phyloP scores from a whole-genome alignment of 2,888 invertebrate species.

The Drosophila silvestris region DNA sequence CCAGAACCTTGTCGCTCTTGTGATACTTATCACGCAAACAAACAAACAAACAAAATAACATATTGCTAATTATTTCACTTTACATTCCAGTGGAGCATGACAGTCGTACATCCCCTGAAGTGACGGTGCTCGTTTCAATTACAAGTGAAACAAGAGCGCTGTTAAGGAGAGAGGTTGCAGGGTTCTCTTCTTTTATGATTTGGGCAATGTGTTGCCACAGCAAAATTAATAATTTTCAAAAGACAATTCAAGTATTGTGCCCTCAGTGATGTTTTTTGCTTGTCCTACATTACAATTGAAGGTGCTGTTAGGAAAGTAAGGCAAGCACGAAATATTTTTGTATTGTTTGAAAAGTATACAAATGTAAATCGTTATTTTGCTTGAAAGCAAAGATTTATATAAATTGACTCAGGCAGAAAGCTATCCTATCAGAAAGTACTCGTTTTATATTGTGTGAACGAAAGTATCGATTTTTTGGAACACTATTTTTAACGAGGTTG shows the following conservation, averaged over 20 bases:
- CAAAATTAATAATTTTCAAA: slow-evolving; percentile 56
- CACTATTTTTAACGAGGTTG: background rate
- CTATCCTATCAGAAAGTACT: background rate
- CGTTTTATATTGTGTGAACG: background rate
- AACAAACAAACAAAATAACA: slow-evolving; percentile 51
- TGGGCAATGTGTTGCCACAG: slow-evolving; percentile 56
- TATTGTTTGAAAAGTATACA: background rate
- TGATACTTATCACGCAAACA: slow-evolving; percentile 36
- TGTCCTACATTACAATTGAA: slow-evolving; percentile 3
- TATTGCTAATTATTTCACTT: slow-evolving; percentile 77
- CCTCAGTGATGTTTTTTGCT: slow-evolving; percentile 1
- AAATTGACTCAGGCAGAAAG: background rate
- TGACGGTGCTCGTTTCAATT: slow-evolving; percentile 58
- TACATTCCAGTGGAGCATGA: slow-evolving; percentile 26
- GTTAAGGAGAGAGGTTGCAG: slow-evolving; percentile 4
- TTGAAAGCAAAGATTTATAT: background rate
- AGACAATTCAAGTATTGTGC: slow-evolving; percentile 10
- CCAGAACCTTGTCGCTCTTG: slow-evolving; percentile 30
- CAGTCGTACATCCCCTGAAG: background rate
- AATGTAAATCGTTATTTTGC: background rate
- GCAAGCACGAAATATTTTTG: background rate
- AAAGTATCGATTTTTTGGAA: background rate
- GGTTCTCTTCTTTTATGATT: slow-evolving; percentile 30
- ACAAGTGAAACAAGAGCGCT: slow-evolving; percentile 33
- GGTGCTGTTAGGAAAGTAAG: background rate